phyloP scores from a whole-genome alignment of 2,113 vertebrate species.

The Macheiramphus alcinus region DNA sequence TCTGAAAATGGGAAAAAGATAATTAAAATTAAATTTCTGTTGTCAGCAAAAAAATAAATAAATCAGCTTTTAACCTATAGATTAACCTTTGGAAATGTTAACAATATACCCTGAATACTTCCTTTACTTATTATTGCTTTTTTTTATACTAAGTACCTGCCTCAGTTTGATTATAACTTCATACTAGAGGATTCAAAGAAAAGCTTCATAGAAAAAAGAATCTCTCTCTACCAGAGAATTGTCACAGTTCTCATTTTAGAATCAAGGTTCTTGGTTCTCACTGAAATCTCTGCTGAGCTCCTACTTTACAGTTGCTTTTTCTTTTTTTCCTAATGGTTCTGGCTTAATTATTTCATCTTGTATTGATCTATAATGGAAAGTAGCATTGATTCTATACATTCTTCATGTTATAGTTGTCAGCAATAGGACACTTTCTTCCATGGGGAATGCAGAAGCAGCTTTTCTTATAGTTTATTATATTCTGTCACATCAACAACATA shows the following conservation, averaged over 20 bases:
- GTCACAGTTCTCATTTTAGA: background rate
- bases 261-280: background rate
- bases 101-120: background rate
- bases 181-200: background rate
- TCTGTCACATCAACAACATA: background rate
- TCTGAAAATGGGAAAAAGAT: background rate
- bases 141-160: background rate
- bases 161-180: background rate
- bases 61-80: background rate
- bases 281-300: background rate
- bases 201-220: background rate
- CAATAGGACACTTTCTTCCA: background rate
- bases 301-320: background rate
- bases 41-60: background rate
- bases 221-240: background rate
- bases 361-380: background rate
- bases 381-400: background rate
- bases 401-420: background rate
- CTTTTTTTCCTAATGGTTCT: background rate
- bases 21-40: background rate
- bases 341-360: background rate
- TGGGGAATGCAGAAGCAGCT: background rate
- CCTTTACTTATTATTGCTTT: background rate
- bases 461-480: background rate
- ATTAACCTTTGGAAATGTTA: constrained; percentile 17